Base-by-base conservation (phyloP, 2,888 invertebrate species). In the Tanytarsus gracilentus region DNA sequence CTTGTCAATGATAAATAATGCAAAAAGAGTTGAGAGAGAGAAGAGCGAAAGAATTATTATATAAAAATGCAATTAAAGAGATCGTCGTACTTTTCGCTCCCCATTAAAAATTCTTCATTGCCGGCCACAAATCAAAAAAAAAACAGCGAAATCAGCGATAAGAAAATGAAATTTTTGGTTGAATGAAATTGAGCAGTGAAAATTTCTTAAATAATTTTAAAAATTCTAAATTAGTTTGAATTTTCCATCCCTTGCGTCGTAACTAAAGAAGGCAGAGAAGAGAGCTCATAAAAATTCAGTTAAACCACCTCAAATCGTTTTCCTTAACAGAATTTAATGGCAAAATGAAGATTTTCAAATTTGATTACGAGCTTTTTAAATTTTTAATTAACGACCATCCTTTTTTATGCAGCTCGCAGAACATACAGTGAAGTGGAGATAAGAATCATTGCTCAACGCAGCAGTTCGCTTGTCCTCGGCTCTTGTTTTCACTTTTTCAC, bases 381-480 rank as follows among this genome's bases (percentile, higher is more conserved):
- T 27, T 55, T 44, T 55, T 55, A 55, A 55, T 55, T 55, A 55
- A 55, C 33, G 39, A 40, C 44, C 44, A 44, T 44, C 44, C 44
- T 44, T 23, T 44, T 26, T 39, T 21, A 16, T 52, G 25, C 26
- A n/a, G n/a, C n/a, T n/a, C n/a, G n/a, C n/a, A 44, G 44, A 44
- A 44, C n/a, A 18, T 23, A 21, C 44, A 44, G 18, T 18, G 23
- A 18, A 44, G 23, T 11, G 16, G 21, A 44, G 44, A 44, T 44
- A 44, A 44, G 21, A 44, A 44, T 44, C 23, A 53, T 33, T 30
- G 18, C 6, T 53, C 23, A 53, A 30, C 53, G 21, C 44, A 33
- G 18, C 36, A 44, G 21, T 44, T 30, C 36, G 21, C n/a, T 33
- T 33, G 53, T 53, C 53, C 16, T 25, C 25, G 33, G 55, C 26